Conservation (phyloP, 1,140 invertebrate genomes). For the Microplitis mediator region DNA sequence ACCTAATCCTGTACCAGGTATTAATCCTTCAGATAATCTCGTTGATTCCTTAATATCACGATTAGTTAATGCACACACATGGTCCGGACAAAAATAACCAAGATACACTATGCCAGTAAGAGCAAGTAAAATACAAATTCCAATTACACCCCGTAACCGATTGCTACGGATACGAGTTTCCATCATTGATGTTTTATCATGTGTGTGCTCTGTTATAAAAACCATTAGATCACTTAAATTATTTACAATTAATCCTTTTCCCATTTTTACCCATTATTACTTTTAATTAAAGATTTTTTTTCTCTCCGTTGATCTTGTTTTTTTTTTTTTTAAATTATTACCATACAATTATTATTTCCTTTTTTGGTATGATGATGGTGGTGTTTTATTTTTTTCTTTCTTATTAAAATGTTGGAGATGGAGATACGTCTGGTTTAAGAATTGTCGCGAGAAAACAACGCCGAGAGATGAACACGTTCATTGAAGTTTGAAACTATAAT, state of each 20-base stretch:
- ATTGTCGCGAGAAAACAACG: too few relatives aligned
- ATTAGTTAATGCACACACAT: slow-evolving; percentile 78
- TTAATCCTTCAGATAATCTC: slow-evolving; percentile 51
- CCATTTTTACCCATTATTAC: slow-evolving; percentile 51
- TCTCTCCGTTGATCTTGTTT: too few relatives aligned
- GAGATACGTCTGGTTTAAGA: too few relatives aligned
- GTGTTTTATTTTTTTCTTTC: too few relatives aligned
- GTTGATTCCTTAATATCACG: slow-evolving; percentile 63
- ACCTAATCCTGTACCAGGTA: slow-evolving; percentile 58
- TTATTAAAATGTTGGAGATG: too few relatives aligned
- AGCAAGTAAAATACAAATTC: slow-evolving; percentile 78
- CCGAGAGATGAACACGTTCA: too few relatives aligned
- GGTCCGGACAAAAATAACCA: slow-evolving; percentile 87
- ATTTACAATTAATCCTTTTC: slow-evolving; percentile 40
- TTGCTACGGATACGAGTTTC: slow-evolving; percentile 53
- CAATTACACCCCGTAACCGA: slow-evolving; percentile 73
- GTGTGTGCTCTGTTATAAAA: slow-evolving; percentile 42
- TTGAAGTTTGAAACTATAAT: too few relatives aligned
- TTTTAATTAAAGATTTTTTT: not conserved
- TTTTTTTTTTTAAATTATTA: too few relatives aligned
- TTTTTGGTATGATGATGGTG: too few relatives aligned
- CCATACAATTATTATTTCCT: too few relatives aligned
- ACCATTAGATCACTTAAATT: slow-evolving; percentile 45
- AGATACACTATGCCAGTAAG: slow-evolving; percentile 84
- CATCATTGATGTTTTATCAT: slow-evolving; percentile 47